phyloP scores from a whole-genome alignment of 2,888 invertebrate species.

The Lapara coniferarum region DNA sequence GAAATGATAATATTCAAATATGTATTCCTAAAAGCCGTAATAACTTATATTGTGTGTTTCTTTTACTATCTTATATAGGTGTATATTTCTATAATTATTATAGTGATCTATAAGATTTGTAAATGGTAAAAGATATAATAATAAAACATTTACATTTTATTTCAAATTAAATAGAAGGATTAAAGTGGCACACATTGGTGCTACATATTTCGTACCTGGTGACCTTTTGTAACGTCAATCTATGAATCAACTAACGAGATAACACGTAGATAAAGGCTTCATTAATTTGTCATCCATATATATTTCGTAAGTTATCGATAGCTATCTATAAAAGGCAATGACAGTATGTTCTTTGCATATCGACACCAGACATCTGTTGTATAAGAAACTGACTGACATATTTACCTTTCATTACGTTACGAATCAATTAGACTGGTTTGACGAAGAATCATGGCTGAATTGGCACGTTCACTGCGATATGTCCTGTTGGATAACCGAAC shows the following conservation, averaged over 20 bases:
- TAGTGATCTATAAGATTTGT: no score
- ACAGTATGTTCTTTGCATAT: slow-evolving; percentile 24
- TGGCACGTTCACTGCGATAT: not conserved
- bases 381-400: slow-evolving; percentile 21
- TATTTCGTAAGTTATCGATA: slow-evolving; percentile 36
- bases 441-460: not conserved
- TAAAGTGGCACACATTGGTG: not conserved
- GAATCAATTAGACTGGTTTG: not conserved
- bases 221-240: slow-evolving; percentile 43
- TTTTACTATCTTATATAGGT: no score
- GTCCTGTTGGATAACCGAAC: not conserved
- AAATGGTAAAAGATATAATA: no score
- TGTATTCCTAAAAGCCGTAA: no score
- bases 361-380: slow-evolving; percentile 14
- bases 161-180: not conserved
- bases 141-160: no score
- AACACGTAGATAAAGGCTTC: slow-evolving; percentile 40
- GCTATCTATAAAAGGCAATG: slow-evolving; percentile 29
- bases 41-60: no score
- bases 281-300: slow-evolving; percentile 44
- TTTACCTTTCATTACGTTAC: slow-evolving; percentile 25
- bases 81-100: no score
- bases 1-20: no score
- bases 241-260: slow-evolving; percentile 43
- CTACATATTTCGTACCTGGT: slow-evolving; percentile 26